Conservation (phyloP, 2,797 vertebrate species). For the Helicolenus hilgendorfi region DNA sequence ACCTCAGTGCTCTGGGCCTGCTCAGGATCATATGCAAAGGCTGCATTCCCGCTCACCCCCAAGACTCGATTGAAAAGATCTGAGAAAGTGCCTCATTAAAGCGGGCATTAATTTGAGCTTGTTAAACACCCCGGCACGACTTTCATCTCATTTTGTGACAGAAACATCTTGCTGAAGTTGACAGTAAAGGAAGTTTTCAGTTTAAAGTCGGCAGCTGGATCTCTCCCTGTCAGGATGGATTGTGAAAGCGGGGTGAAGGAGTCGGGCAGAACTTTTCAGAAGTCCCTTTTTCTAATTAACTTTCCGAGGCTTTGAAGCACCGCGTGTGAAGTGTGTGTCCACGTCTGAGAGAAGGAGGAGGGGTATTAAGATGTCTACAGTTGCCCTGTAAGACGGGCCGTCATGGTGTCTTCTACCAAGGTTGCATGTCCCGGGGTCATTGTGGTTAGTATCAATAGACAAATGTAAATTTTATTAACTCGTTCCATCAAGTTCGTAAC, state of each 20-base stretch:
- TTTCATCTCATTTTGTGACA: conserved; percentile 67
- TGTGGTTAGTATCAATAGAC: not conserved
- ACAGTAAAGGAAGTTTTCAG: conserved; percentile 57
- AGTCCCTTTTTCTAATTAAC: conserved; percentile 61
- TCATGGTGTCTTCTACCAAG: not conserved
- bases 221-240: conserved; percentile 34
- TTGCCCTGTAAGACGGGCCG: not conserved
- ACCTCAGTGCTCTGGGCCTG: not conserved
- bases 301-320: conserved; percentile 55
- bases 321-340: conserved; percentile 16
- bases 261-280: conserved; percentile 33
- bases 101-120: conserved; percentile 59
- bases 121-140: conserved; percentile 45
- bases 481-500: no score
- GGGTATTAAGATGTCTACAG: not conserved
- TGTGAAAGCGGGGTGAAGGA: conserved; percentile 22
- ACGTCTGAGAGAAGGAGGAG: not conserved
- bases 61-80: conserved; percentile 45
- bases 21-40: conserved; percentile 33
- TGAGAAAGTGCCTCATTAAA: conserved; percentile 54
- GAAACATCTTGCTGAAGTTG: conserved; percentile 54
- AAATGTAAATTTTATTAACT: not conserved
- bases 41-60: conserved; percentile 40
- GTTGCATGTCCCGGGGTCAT: not conserved
- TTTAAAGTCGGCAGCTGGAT: conserved; percentile 44